Evolutionary conservation across 1,140 invertebrate species (phyloP).

Genomic region (Himalopsyche phryganea): DNA sequence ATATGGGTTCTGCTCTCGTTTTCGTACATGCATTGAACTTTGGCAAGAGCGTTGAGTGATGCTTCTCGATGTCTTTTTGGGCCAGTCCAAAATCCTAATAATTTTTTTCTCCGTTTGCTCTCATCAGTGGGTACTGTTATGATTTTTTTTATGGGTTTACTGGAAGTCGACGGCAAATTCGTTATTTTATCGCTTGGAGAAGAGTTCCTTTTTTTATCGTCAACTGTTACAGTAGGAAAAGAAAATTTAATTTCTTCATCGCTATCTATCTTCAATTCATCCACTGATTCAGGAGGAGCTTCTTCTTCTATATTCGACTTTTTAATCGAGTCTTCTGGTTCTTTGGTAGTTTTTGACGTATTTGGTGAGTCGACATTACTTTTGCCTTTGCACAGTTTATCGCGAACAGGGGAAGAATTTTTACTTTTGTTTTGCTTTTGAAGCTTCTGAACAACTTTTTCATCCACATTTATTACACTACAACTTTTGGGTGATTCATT

Average conservation of each 20-base stretch:
- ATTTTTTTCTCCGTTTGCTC: slow-evolving; percentile 43
- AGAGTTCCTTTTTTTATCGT: background rate
- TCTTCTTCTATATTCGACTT: no score
- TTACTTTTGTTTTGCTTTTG: background rate
- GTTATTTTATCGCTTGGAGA: slow-evolving; percentile 11
- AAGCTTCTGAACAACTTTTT: background rate
- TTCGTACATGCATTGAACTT: slow-evolving; percentile 88
- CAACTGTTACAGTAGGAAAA: slow-evolving; percentile 12
- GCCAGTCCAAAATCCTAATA: slow-evolving; percentile 55
- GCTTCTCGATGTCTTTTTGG: slow-evolving; percentile 81
- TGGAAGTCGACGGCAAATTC: background rate
- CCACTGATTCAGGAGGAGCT: background rate
- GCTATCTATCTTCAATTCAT: background rate
- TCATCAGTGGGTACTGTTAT: slow-evolving; percentile 22
- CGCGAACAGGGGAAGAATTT: background rate
- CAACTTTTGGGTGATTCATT: background rate
- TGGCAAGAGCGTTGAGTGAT: slow-evolving; percentile 84
- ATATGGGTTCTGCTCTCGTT: slow-evolving; percentile 76
- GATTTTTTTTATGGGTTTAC: slow-evolving; percentile 23
- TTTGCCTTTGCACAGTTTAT: background rate
- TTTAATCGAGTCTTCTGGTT: background rate
- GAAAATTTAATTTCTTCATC: slow-evolving; percentile 15
- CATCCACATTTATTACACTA: background rate
- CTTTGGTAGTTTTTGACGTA: background rate
- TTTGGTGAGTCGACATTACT: no score